Evolutionary conservation across 64 coral and sea anemone species (phyloP).

Genomic region (Hydrozoanthus tunicans): DNA sequence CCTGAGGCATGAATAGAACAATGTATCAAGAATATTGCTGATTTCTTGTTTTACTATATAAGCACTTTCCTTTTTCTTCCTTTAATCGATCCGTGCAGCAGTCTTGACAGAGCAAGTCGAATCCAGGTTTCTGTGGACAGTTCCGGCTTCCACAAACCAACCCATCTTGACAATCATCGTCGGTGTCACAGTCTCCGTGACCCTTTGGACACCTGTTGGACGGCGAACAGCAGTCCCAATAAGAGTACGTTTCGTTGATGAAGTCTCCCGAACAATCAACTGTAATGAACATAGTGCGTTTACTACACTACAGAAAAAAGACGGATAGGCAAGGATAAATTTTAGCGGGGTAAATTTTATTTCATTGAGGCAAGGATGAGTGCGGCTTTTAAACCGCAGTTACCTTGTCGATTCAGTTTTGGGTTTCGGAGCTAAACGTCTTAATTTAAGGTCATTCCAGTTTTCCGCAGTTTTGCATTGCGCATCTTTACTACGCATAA

Average conservation of each 20-base stretch:
- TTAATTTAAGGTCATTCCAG: too few relatives aligned
- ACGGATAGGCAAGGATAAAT: too few relatives aligned
- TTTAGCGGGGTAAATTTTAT: too few relatives aligned
- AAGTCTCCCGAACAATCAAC: conserved; percentile 10
- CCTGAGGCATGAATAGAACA: too few relatives aligned
- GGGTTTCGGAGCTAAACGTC: too few relatives aligned
- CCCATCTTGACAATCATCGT: conserved; percentile 19
- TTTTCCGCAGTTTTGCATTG: too few relatives aligned
- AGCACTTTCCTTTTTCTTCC: conserved; percentile 2
- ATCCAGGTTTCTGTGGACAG: conserved; percentile 14
- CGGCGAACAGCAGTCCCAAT: background rate
- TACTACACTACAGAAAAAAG: too few relatives aligned
- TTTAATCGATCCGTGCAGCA: background rate
- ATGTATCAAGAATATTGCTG: background rate
- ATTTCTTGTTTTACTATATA: background rate
- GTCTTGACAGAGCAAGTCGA: background rate
- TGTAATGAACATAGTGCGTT: background rate
- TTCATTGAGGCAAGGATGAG: too few relatives aligned
- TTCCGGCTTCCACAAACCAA: background rate
- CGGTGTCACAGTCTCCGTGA: background rate
- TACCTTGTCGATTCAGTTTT: too few relatives aligned
- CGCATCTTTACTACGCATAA: too few relatives aligned
- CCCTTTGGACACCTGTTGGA: background rate
- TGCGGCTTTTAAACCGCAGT: too few relatives aligned
- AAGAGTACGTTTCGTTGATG: background rate